Evolutionary conservation across 92 coral and sea anemone genomes (phyloP).

Genomic region (Pocillopora grandis): DNA sequence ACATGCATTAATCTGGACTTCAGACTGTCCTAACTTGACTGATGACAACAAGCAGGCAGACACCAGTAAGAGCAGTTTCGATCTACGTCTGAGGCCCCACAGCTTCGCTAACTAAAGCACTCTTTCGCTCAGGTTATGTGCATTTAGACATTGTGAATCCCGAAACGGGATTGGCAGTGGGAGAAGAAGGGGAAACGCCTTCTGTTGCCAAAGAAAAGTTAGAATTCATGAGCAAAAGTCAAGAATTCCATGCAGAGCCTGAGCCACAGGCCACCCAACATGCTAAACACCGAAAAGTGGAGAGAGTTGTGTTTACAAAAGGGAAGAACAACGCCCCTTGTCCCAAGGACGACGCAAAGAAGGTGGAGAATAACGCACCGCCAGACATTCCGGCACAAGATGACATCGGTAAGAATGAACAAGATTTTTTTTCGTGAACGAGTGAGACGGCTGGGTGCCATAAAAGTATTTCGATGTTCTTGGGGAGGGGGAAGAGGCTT

Average conservation of each 20-base stretch:
- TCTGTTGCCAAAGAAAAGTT: not conserved
- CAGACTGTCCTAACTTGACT: too few relatives aligned
- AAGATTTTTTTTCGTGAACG: not conserved
- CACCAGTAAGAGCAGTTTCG: too few relatives aligned
- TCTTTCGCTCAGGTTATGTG: slow-evolving; percentile 6
- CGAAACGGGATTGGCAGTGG: slow-evolving; percentile 12
- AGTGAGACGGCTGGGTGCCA: too few relatives aligned
- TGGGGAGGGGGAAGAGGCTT: too few relatives aligned
- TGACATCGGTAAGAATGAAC: slow-evolving; percentile 15
- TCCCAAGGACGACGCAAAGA: slow-evolving; percentile 7
- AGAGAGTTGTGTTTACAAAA: slow-evolving; percentile 8
- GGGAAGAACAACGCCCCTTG: not conserved
- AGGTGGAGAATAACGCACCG: not conserved
- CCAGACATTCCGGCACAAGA: slow-evolving; percentile 23
- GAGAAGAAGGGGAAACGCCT: slow-evolving; percentile 15
- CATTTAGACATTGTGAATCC: slow-evolving; percentile 34
- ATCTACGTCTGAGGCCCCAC: not conserved
- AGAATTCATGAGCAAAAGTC: slow-evolving; percentile 27
- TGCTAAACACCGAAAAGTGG: slow-evolving; percentile 4
- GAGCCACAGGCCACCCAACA: slow-evolving; percentile 3
- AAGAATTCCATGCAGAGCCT: slow-evolving; percentile 7
- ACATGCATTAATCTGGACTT: too few relatives aligned
- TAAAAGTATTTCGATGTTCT: too few relatives aligned
- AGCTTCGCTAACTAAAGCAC: not conserved
- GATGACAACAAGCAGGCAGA: too few relatives aligned